Conservation (phyloP, 1,140 invertebrate genomes). For the Meloidogyne chitwoodi region DNA sequence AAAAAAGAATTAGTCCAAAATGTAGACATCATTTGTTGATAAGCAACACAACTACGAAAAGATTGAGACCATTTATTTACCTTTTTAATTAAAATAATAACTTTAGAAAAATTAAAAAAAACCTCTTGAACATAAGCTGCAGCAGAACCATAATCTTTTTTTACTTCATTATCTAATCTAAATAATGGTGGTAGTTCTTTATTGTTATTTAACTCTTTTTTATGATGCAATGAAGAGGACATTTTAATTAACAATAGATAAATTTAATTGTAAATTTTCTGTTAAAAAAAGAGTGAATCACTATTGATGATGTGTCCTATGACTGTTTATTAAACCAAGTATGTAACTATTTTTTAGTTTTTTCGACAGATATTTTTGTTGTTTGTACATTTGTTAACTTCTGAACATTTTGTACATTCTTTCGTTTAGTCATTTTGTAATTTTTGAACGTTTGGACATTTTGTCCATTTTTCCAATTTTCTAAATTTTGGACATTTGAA, state of each 20-base stretch:
- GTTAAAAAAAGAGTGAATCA: too few species aligned
- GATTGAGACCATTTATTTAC: constrained; percentile 28
- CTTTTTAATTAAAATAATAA: background rate
- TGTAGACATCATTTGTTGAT: constrained; percentile 20
- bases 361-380: too few species aligned
- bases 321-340: too few species aligned
- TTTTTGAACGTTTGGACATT: too few species aligned
- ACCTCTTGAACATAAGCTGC: constrained; percentile 41
- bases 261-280: too few species aligned
- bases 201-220: background rate
- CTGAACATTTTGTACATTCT: too few species aligned
- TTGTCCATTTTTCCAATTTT: too few species aligned
- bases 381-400: too few species aligned
- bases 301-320: too few species aligned
- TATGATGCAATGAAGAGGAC: background rate
- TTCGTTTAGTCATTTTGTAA: too few species aligned
- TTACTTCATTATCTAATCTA: background rate
- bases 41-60: constrained; percentile 23
- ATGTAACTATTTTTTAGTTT: too few species aligned
- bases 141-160: constrained; percentile 37
- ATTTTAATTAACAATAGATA: background rate
- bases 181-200: background rate
- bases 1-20: background rate
- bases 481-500: too few species aligned
- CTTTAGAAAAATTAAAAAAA: background rate